Percentiles rank a stretch among this genome's conserved stretches.
phyloP scores from a whole-genome alignment of 1,140 invertebrate genomes.

The Luehdorfia chinensis region DNA sequence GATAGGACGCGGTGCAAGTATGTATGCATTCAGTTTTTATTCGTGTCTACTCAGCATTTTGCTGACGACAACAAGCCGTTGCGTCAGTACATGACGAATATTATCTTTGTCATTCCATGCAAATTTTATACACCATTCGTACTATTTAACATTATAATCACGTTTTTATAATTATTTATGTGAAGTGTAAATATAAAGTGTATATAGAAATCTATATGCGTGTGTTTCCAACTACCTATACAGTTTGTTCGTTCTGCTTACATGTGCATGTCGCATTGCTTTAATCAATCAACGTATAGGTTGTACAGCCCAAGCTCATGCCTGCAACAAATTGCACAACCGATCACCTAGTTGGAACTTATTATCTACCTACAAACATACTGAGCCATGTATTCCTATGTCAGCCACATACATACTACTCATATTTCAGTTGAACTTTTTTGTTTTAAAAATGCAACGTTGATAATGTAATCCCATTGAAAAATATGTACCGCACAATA shows the following conservation, averaged over 20 bases:
- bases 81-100: not conserved
- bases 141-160: too few species aligned
- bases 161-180: too few species aligned
- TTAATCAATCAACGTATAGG: conserved; percentile 19
- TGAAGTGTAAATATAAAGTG: too few species aligned
- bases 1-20: conserved; percentile 49
- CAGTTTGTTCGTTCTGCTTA: too few species aligned
- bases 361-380: not conserved
- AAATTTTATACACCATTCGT: conserved; percentile 3
- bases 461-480: not conserved
- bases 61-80: conserved; percentile 23
- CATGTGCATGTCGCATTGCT: conserved; percentile 24
- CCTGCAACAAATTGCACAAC: conserved; percentile 33
- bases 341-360: conserved; percentile 25
- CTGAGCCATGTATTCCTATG: not conserved
- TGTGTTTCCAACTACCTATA: too few species aligned
- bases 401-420: too few species aligned
- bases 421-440: not conserved
- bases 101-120: not conserved
- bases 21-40: conserved; percentile 47
- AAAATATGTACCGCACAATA: too few species aligned
- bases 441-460: not conserved
- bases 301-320: conserved; percentile 23
- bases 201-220: too few species aligned
- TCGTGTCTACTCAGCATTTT: conserved; percentile 24